Evolutionary conservation across 1,140 invertebrate genomes (phyloP).

Genomic region (Cyrtorhinus lividipennis): DNA sequence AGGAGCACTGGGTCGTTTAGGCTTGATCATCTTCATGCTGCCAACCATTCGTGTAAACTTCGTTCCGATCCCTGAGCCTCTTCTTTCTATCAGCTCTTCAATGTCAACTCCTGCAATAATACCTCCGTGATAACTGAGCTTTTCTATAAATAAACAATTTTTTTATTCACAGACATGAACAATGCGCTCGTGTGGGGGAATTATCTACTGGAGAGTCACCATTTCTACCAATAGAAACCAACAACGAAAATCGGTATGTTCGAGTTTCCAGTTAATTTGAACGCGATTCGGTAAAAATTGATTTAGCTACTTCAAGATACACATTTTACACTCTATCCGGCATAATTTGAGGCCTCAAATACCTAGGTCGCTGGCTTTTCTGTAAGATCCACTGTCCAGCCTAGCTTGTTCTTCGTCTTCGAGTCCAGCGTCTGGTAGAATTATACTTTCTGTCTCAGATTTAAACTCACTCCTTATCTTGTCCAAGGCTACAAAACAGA

Average conservation of each 20-base stretch:
- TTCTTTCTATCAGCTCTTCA: slow-evolving; percentile 12
- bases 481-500: slow-evolving; percentile 32
- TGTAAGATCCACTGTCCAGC: not conserved
- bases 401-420: not conserved
- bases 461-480: slow-evolving; percentile 34
- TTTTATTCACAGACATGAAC: too few species aligned
- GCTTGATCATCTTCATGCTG: not conserved
- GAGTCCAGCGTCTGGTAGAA: slow-evolving; percentile 16
- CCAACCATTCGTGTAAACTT: not conserved
- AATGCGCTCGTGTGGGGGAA: too few species aligned
- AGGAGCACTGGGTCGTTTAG: not conserved
- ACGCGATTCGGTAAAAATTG: too few species aligned
- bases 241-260: too few species aligned
- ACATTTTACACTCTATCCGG: too few species aligned
- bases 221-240: too few species aligned
- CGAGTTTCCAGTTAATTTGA: too few species aligned
- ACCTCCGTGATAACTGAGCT: not conserved
- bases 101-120: slow-evolving; percentile 8
- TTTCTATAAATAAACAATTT: not conserved
- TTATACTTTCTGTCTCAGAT: slow-evolving; percentile 29
- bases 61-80: not conserved
- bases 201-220: too few species aligned
- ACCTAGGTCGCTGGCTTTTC: slow-evolving; percentile 20
- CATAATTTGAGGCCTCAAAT: too few species aligned
- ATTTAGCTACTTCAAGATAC: too few species aligned